phyloP scores from a whole-genome alignment of 2,888 invertebrate genomes.

The Diaperis boleti region DNA sequence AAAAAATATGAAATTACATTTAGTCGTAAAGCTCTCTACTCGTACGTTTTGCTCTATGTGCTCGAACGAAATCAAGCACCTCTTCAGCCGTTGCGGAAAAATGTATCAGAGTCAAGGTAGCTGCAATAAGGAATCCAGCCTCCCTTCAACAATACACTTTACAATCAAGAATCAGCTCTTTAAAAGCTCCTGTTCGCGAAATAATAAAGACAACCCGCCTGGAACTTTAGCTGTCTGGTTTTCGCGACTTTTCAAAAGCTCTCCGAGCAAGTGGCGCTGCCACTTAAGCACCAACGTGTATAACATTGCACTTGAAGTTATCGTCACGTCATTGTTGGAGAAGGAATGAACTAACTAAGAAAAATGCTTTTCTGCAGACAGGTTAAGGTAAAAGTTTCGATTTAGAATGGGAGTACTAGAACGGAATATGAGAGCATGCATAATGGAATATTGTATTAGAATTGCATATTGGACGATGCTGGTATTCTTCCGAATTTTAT shows the following conservation, averaged over 20 bases:
- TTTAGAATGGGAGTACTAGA: conserved; percentile 10
- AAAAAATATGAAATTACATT: too few relatives aligned
- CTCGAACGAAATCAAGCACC: conserved; percentile 12
- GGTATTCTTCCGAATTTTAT: conserved; percentile 11
- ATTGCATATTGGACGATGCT: conserved; percentile 27
- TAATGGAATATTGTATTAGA: conserved; percentile 26
- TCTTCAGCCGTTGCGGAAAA: neutral
- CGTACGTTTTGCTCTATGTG: too few relatives aligned
- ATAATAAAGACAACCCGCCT: conserved; percentile 43
- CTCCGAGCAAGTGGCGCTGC: conserved; percentile 40
- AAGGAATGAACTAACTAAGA: conserved; percentile 11
- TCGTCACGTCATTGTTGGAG: conserved; percentile 10
- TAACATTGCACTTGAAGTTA: conserved; percentile 27
- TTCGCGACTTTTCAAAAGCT: conserved; percentile 40
- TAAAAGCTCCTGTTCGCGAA: conserved; percentile 30
- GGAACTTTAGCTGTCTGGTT: conserved; percentile 37
- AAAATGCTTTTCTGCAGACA: neutral
- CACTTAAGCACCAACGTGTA: conserved; percentile 23
- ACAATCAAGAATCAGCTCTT: conserved; percentile 42
- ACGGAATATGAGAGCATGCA: conserved; percentile 19
- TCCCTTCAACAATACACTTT: conserved; percentile 29
- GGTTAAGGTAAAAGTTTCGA: neutral
- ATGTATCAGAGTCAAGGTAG: conserved; percentile 3
- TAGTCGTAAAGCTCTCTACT: too few relatives aligned
- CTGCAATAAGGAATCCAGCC: conserved; percentile 12